These are phyloP conservation scores for Caerostris darwini DNA, from an alignment of 1,140 invertebrate species.

Conservation along the genomic window DNA sequence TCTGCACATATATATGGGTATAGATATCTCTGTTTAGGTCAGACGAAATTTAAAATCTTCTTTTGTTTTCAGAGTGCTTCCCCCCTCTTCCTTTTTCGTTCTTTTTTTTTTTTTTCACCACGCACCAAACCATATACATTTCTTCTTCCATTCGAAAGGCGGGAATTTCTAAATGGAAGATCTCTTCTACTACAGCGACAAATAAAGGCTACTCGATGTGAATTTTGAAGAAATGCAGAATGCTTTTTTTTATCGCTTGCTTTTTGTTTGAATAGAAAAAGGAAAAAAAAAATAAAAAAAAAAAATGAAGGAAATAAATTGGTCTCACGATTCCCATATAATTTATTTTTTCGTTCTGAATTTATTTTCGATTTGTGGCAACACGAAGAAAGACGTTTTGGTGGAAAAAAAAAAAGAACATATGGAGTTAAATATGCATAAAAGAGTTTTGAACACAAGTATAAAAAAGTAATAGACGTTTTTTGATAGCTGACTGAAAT, in stretches of 20 bases:
- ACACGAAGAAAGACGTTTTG: background rate
- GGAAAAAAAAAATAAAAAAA: slow-evolving; percentile 15
- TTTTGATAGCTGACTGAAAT: background rate
- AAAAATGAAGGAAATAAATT: slow-evolving; percentile 35
- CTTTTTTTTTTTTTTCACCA: background rate
- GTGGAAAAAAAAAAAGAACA: background rate
- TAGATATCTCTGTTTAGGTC: slow-evolving; percentile 64
- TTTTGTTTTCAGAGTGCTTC: slow-evolving; percentile 45
- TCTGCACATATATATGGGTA: background rate
- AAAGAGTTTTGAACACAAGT: background rate
- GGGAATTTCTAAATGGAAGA: slow-evolving; percentile 66
- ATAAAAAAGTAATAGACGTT: background rate
- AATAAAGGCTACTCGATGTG: slow-evolving; percentile 20
- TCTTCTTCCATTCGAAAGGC: slow-evolving; percentile 31
- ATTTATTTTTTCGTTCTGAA: slow-evolving; percentile 10
- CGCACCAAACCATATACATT: background rate
- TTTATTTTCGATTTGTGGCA: slow-evolving; percentile 11
- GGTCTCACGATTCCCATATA: slow-evolving; percentile 45
- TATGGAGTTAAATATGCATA: background rate
- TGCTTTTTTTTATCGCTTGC: background rate
- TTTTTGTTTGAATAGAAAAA: background rate
- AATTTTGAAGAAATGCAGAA: slow-evolving; percentile 62
- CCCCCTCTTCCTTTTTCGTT: background rate
- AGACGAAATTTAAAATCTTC: slow-evolving; percentile 76
- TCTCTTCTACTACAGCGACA: background rate